These are phyloP conservation scores for Iguana delicatissima DNA, from an alignment of 2,797 vertebrate species.

Conservation along the genomic window DNA sequence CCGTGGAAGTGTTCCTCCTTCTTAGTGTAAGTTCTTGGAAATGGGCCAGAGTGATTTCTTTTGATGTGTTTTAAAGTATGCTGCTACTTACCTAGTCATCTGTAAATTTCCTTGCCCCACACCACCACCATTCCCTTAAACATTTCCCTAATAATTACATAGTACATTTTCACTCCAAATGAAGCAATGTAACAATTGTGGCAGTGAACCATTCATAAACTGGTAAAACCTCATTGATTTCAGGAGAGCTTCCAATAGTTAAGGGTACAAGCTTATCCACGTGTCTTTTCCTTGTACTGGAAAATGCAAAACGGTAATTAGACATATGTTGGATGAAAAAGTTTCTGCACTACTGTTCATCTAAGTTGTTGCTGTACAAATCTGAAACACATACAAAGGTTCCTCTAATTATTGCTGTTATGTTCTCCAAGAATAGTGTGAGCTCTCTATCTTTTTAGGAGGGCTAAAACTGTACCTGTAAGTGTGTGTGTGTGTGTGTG, in stretches of 20 bases:
- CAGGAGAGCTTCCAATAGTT: not conserved
- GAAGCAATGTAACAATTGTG: not conserved
- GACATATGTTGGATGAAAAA: not conserved
- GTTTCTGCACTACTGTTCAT: not conserved
- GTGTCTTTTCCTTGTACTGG: not conserved
- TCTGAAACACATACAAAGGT: constrained; percentile 18
- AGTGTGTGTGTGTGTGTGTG: constrained; percentile 9
- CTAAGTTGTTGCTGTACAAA: not conserved
- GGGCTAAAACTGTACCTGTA: constrained; percentile 18
- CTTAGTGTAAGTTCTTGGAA: not conserved
- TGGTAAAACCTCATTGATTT: not conserved
- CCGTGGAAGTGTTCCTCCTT: not conserved
- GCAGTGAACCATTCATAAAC: not conserved
- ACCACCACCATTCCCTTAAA: not conserved
- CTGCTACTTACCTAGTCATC: not conserved
- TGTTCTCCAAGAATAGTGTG: not conserved
- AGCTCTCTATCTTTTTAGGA: constrained; percentile 10
- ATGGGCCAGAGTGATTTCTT: not conserved
- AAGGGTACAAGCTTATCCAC: not conserved
- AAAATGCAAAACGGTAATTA: constrained; percentile 29
- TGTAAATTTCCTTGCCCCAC: not conserved
- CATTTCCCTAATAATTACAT: not conserved
- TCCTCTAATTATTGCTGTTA: constrained; percentile 14
- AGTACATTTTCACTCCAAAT: not conserved
- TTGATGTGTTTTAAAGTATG: not conserved